Evolutionary conservation across 2,888 invertebrate genomes (phyloP), one percentile per base, ranked within the genome.

Genomic region (Eurois occulta): DNA sequence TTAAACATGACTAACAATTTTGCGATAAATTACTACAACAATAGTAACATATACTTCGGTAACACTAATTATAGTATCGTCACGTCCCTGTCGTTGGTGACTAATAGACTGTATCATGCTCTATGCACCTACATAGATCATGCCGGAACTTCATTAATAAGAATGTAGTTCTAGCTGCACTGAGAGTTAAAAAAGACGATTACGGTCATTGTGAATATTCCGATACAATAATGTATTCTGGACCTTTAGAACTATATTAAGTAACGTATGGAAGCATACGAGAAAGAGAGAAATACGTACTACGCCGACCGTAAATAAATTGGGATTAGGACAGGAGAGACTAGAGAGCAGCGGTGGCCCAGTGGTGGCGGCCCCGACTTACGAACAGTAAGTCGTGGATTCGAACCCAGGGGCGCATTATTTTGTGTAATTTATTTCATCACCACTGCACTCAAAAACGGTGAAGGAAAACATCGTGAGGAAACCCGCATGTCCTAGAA

Each of bases 1-100:
- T 48, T 48, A 48, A 46, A 48, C 48, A 48, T 84, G 78, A 84
- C 70, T 78, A 84, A 85, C 48, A 52, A 58, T 70, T 60, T 74
- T 77, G 69, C 55, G 69, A 75, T 77, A 77, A 68, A 69, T 67
- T 52, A 75, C 72, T 18, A 62, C 18, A 72, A 75, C 68, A 81
- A 75, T 70, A 64, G 70, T 74, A 62, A n/a, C 28, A 72, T 65
- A 41, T 28, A n/a, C 75, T 67, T 71, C 68, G 13, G 84, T 84
- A 65, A 70, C 41, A 69, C 21, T 72, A 73, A 64, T 64, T 64
- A 21, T 21, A 60, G 21, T 75, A 85, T 85, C 65, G 67, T 73
- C 84, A 84, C 84, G 82, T 84, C 60, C 55, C 32, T 55, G 32
- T 55, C 10, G 62, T n/a, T 38, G 24, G 6, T 85, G 82, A 84